Conservation (phyloP, 2,797 vertebrate species). For the Urocyon cinereoargenteus region DNA sequence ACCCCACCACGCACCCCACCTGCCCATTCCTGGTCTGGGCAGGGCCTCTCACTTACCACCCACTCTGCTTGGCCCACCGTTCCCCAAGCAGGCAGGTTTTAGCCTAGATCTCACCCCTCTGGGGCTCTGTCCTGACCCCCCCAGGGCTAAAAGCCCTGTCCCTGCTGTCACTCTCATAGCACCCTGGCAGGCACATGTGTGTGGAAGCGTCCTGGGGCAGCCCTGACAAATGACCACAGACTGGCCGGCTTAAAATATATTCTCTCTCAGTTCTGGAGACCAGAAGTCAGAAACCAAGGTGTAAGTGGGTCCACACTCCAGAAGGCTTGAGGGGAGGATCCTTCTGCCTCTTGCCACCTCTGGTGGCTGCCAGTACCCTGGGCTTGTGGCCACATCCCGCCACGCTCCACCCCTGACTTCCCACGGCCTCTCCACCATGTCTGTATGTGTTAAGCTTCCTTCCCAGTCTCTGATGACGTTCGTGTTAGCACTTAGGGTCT, state of each 20-base stretch:
- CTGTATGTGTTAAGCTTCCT: not conserved
- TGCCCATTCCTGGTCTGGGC: too few species aligned
- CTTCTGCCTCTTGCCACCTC: not conserved
- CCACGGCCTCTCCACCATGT: not conserved
- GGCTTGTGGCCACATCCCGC: not conserved
- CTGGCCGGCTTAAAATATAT: not conserved
- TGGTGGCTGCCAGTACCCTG: not conserved
- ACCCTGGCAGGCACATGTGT: too few species aligned
- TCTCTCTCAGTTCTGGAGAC: not conserved
- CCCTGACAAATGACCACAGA: not conserved
- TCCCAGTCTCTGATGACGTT: not conserved
- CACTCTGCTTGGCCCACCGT: not conserved
- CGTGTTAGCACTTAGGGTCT: not conserved
- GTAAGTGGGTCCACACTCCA: fast-evolving
- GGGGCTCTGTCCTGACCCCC: not conserved
- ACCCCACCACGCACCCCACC: too few species aligned
- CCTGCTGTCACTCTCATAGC: too few species aligned
- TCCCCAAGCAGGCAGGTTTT: too few species aligned
- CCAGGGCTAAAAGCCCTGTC: fast-evolving
- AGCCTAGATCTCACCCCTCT: too few species aligned
- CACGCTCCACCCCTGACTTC: not conserved
- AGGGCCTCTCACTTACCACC: fast-evolving
- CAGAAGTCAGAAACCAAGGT: not conserved
- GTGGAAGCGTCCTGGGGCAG: not conserved
- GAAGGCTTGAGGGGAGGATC: not conserved